Conservation (phyloP, 2,113 vertebrate species). For the Nettapus auritus region DNA sequence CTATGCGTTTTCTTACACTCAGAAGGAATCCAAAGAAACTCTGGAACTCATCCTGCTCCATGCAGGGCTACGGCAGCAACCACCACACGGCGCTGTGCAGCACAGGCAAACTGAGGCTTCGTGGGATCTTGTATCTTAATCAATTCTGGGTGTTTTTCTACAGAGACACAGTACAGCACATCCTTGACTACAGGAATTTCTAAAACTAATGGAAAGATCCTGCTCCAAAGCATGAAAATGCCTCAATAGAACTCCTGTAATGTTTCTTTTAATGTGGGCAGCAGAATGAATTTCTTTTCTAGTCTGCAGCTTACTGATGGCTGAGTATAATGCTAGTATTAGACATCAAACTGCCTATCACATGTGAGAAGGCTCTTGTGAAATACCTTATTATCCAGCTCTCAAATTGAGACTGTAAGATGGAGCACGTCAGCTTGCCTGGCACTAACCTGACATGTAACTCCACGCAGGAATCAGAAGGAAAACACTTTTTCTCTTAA, state of each 20-base stretch:
- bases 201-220: background rate
- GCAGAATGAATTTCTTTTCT: background rate
- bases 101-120: background rate
- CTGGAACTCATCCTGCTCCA: too few species aligned
- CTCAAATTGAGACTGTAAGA: background rate
- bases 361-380: background rate
- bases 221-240: background rate
- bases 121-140: background rate
- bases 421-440: background rate
- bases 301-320: background rate
- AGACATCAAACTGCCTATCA: background rate
- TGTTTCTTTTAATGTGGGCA: background rate
- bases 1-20: background rate
- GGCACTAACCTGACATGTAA: background rate
- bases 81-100: background rate
- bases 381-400: background rate
- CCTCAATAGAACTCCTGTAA: background rate
- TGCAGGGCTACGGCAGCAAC: background rate
- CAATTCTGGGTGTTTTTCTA: background rate
- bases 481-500: background rate
- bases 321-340: background rate
- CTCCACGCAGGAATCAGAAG: background rate
- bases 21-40: background rate
- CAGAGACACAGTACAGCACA: background rate
- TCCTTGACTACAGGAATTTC: background rate